Evolutionary conservation across 2,113 vertebrate species (phyloP).

Genomic region (Acanthisitta chloris): DNA sequence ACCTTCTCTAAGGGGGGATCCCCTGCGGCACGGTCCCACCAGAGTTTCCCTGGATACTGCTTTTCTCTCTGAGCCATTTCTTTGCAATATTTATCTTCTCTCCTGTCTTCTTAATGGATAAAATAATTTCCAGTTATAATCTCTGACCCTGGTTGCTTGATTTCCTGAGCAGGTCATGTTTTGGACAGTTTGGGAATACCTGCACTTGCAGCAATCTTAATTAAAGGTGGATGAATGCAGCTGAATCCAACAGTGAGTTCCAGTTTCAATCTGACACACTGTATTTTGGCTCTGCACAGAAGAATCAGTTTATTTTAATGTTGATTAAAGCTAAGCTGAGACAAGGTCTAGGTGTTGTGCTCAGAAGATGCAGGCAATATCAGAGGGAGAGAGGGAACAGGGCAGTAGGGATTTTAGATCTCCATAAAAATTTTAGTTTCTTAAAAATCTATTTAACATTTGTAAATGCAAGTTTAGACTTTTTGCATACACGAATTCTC

Average conservation of each 20-base stretch:
- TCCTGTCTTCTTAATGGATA: neutral
- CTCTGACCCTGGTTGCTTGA: neutral
- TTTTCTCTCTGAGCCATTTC: neutral
- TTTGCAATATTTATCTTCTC: neutral
- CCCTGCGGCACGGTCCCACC: rapidly evolving
- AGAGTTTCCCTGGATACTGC: neutral
- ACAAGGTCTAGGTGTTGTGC: neutral
- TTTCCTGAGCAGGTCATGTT: neutral
- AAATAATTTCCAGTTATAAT: neutral
- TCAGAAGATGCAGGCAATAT: neutral
- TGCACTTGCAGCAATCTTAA: neutral
- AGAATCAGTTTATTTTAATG: neutral
- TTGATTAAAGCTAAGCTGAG: neutral
- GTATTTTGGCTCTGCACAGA: neutral
- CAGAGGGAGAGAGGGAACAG: neutral
- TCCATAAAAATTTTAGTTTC: neutral
- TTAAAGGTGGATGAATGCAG: neutral
- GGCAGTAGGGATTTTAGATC: neutral
- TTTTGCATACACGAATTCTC: neutral
- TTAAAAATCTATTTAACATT: neutral
- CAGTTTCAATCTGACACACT: neutral
- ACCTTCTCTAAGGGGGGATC: neutral
- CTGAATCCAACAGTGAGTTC: neutral
- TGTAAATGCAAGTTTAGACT: neutral
- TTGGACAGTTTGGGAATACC: neutral